Base-by-base conservation (phyloP, 2,113 vertebrate species). In the Noctilio leporinus region DNA sequence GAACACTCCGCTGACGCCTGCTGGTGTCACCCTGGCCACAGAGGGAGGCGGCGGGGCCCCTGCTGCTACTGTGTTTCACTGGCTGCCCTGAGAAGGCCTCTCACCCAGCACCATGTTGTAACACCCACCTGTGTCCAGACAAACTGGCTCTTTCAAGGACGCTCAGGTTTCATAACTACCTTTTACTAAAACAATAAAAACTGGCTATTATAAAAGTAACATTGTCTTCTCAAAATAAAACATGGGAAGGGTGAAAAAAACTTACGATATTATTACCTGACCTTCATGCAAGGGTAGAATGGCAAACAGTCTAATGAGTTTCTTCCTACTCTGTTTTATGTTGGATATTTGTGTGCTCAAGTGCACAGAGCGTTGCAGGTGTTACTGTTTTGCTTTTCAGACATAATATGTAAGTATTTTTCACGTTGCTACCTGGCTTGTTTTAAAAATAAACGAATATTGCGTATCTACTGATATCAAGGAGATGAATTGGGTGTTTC, bases 191-290 rank as follows among this genome's bases (percentile, higher is more conserved):
- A 33, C 35, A 19, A 17, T 72, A 49, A 24, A 70, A 38, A 35
- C 55, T 78, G 81, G 59, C 12, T 24, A 69, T 90, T 70, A 64
- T 84, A 43, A 73, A 93, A 90, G 53, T 65, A 43, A 2, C 69
- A 17, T 53, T 77, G 78, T 91, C 47, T 85, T 89, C 35, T 72
- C 83, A 85, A 76, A 86, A 77, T 16, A 80, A 75, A 92, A 62
- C 77, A 82, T 73, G 35, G 59, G 43, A 86, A 93, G 69, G 30
- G 64, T 78, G 30, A 85, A 53, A 55, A 55, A 49, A 35, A 45
- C 24, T 38, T 22, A 20, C 53, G 67, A 0, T 30, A 14, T 30
- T 35, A 35, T 9, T 35, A 35, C 20, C 14, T 22, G 57, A 82
- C 43, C 19, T 30, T 5, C 55, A 64, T 0, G 10, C 22, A 73